Evolutionary conservation across 1,140 invertebrate genomes (phyloP).

Genomic region (Drosophila guanche): DNA sequence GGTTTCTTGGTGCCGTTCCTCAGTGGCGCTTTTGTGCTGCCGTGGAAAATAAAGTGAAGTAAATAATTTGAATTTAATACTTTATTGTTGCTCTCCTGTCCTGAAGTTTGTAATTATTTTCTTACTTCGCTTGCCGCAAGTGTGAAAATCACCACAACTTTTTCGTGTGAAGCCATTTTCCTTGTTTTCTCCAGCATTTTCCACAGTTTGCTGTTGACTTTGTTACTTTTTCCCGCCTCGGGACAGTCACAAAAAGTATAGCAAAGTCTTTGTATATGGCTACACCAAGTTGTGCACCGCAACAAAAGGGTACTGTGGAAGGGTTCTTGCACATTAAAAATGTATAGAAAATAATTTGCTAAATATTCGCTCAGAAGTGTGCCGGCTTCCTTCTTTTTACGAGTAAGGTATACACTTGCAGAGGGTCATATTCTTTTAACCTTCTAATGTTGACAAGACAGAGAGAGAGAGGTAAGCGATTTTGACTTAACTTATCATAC

Average conservation of each 20-base stretch:
- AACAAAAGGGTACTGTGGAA: conserved; percentile 14
- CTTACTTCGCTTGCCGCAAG: conserved; percentile 70
- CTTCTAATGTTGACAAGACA: too few relatives aligned
- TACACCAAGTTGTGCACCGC: conserved; percentile 34
- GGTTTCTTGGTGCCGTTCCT: neutral
- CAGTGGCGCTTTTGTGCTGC: conserved; percentile 30
- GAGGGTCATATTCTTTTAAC: too few relatives aligned
- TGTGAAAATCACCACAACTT: conserved; percentile 77
- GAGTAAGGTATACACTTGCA: too few relatives aligned
- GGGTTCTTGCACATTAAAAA: conserved; percentile 50
- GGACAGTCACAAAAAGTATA: conserved; percentile 31
- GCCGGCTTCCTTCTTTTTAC: conserved; percentile 7
- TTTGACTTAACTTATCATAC: neutral
- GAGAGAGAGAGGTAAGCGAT: neutral
- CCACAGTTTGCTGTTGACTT: conserved; percentile 9
- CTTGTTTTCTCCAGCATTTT: conserved; percentile 27
- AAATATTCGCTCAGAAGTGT: conserved; percentile 44
- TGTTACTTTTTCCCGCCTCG: conserved; percentile 18
- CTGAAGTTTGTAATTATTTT: conserved; percentile 79
- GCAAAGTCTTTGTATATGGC: conserved; percentile 52
- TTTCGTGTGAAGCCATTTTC: conserved; percentile 70
- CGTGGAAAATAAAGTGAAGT: conserved; percentile 26
- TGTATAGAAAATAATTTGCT: conserved; percentile 47
- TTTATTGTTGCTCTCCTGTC: conserved; percentile 28
- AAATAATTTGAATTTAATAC: conserved; percentile 60